A percentile compares a stretch with the other conserved stretches of the same genome.
Conservation (phyloP, 2,888 invertebrate genomes). For the Itoplectis maculator region DNA sequence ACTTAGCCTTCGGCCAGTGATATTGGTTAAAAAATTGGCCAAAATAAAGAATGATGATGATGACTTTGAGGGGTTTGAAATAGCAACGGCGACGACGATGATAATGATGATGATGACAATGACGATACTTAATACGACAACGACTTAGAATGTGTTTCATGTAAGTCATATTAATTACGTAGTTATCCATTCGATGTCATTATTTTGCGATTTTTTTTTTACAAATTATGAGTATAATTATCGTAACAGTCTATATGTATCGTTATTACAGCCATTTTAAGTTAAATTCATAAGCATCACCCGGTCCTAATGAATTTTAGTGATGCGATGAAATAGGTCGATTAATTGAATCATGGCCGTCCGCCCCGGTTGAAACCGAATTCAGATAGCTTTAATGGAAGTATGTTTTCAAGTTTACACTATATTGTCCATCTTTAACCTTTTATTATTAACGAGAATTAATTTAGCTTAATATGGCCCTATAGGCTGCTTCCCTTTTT, state of each 20-base stretch:
- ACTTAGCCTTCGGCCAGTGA: constrained; percentile 74
- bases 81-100: constrained; percentile 53
- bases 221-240: neutral
- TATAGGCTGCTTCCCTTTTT: constrained; percentile 40
- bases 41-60: constrained; percentile 52
- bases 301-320: constrained; percentile 23
- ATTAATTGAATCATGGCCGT: constrained; percentile 39
- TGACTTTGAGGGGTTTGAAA: constrained; percentile 16
- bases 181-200: neutral
- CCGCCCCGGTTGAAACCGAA: constrained; percentile 36
- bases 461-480: constrained; percentile 32
- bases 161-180: constrained; percentile 2
- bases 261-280: constrained; percentile 3
- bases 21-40: constrained; percentile 63
- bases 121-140: constrained; percentile 51
- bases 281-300: constrained; percentile 35
- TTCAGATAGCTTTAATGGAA: constrained; percentile 47
- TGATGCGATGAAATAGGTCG: constrained; percentile 7
- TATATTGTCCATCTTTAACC: constrained; percentile 40
- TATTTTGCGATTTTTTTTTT: neutral
- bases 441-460: constrained; percentile 20
- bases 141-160: neutral
- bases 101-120: constrained; percentile 64
- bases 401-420: constrained; percentile 50
- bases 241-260: neutral